phyloP scores from a whole-genome alignment of 2,113 vertebrate species.

The Coturnix japonica region DNA sequence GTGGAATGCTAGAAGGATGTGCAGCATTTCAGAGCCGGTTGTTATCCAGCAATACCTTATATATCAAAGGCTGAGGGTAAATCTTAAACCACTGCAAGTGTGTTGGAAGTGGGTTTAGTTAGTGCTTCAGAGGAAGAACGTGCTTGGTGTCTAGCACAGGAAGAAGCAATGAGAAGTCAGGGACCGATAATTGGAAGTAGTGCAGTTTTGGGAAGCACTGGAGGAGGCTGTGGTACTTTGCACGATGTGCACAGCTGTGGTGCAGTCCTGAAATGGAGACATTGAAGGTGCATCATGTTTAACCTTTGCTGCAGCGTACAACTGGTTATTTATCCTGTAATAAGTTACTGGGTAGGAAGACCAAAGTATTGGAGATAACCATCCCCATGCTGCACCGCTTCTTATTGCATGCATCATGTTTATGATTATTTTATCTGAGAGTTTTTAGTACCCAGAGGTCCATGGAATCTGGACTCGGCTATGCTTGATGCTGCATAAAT shows the following conservation, averaged over 20 bases:
- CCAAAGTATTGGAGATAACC: accelerated
- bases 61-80: not conserved
- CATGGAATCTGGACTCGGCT: accelerated
- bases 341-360: not conserved
- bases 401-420: accelerated
- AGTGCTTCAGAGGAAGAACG: not conserved
- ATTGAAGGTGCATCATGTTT: accelerated
- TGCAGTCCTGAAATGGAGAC: not conserved
- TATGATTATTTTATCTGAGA: accelerated
- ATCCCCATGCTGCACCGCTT: accelerated
- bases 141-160: not conserved
- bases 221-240: not conserved
- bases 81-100: not conserved
- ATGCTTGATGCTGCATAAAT: accelerated
- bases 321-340: not conserved
- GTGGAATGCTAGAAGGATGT: not conserved
- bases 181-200: accelerated
- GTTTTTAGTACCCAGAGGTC: accelerated
- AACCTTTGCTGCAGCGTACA: not conserved
- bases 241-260: accelerated
- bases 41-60: accelerated
- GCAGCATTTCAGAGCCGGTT: accelerated
- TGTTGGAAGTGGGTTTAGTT: accelerated
- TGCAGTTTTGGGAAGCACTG: not conserved
- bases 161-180: not conserved